Conservation (phyloP, 2,888 invertebrate genomes). For the Leptinotarsa peninsularis region DNA sequence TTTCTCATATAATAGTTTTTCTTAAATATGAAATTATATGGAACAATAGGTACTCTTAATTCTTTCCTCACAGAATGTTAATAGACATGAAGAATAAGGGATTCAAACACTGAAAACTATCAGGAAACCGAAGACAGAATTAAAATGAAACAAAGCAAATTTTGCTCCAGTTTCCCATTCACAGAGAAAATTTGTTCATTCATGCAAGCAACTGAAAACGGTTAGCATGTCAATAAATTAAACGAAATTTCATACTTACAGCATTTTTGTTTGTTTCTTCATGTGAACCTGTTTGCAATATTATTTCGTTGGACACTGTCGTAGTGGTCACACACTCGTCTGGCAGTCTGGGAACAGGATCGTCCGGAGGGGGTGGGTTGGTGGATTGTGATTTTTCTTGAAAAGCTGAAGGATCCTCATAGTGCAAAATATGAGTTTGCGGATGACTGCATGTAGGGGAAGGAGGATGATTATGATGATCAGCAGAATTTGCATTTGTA, state of each 20-base stretch:
- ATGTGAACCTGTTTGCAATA: conserved; percentile 56
- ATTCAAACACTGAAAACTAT: too few relatives aligned
- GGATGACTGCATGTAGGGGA: conserved; percentile 47
- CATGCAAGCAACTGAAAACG: too few relatives aligned
- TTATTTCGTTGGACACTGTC: conserved; percentile 58
- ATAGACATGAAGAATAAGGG: too few relatives aligned
- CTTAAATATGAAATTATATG: too few relatives aligned
- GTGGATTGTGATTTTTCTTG: conserved; percentile 29
- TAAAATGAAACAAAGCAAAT: too few relatives aligned
- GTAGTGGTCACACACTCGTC: conserved; percentile 59
- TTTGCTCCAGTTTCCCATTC: too few relatives aligned
- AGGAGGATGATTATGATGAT: conserved; percentile 44
- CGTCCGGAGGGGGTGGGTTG: conserved; percentile 35
- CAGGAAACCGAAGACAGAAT: too few relatives aligned
- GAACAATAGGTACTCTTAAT: too few relatives aligned
- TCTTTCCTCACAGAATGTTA: too few relatives aligned
- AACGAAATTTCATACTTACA: conserved; percentile 57
- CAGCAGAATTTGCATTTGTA: conserved; percentile 58
- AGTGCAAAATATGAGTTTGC: conserved; percentile 44
- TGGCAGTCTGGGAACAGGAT: conserved; percentile 52
- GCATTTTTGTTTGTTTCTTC: conserved; percentile 53
- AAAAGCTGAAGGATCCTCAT: conserved; percentile 37
- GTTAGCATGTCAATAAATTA: neutral
- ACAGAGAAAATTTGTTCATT: too few relatives aligned
- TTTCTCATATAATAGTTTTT: too few relatives aligned